Evolutionary conservation across 2,113 vertebrate species (phyloP).

Genomic region (Corythornis vintsioides): DNA sequence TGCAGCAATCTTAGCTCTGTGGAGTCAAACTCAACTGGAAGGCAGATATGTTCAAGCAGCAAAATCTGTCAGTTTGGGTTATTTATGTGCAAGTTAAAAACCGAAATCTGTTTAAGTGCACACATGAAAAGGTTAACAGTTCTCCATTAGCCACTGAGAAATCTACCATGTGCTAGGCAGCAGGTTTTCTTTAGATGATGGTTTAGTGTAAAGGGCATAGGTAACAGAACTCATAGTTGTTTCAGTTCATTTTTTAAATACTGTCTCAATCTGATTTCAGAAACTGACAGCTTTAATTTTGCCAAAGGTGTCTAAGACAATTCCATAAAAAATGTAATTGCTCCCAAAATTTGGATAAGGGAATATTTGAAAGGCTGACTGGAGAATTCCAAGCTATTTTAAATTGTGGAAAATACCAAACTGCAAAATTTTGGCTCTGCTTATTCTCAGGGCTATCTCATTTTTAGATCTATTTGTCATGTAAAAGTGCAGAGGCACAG

Average conservation of each 20-base stretch:
- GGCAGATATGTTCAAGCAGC: background rate
- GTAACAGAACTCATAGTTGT: background rate
- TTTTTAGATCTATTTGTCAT: background rate
- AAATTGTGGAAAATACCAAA: background rate
- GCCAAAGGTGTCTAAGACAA: background rate
- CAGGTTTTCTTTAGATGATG: background rate
- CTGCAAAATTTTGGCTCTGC: background rate
- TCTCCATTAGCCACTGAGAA: background rate
- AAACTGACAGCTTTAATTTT: background rate
- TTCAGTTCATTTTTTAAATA: background rate
- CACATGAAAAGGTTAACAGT: background rate
- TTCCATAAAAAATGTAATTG: background rate
- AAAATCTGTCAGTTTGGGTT: background rate
- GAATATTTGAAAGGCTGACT: background rate
- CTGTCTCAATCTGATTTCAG: background rate
- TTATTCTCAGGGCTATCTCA: background rate
- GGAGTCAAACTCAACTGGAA: background rate
- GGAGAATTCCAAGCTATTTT: background rate
- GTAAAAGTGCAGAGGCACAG: background rate
- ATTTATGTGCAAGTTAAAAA: background rate
- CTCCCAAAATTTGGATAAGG: background rate
- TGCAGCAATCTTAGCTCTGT: background rate
- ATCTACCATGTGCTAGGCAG: background rate
- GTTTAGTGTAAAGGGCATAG: background rate
- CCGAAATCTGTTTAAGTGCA: background rate